Conservation (phyloP, 2,888 invertebrate species). For the Acleris sparsana region DNA sequence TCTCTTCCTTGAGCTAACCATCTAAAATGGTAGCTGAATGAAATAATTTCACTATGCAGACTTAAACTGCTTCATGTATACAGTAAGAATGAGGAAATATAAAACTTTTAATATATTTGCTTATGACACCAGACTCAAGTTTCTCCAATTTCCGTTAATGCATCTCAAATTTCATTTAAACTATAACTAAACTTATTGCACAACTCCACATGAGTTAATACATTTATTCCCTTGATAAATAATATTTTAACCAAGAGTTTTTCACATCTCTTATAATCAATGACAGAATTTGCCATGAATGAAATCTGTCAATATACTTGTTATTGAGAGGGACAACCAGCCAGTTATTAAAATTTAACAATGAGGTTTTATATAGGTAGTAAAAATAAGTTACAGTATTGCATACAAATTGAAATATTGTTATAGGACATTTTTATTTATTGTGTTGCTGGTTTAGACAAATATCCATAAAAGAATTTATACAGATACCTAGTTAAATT, state of each 20-base stretch:
- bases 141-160: conserved; percentile 1
- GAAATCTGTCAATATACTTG: conserved; percentile 14
- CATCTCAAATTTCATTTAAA: conserved; percentile 5
- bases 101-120: not conserved
- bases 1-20: too few relatives aligned
- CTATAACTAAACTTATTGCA: conserved; percentile 11
- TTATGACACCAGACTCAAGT: conserved; percentile 9
- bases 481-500: too few relatives aligned
- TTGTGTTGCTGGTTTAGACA: too few relatives aligned
- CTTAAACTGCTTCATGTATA: too few relatives aligned
- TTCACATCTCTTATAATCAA: conserved; percentile 9
- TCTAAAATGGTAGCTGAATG: too few relatives aligned
- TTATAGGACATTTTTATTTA: too few relatives aligned
- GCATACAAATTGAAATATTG: too few relatives aligned
- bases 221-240: conserved; percentile 11
- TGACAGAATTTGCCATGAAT: conserved; percentile 20
- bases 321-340: conserved; percentile 1
- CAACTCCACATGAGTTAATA: conserved; percentile 11
- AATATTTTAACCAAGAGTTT: conserved; percentile 4
- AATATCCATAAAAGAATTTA: too few relatives aligned
- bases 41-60: too few relatives aligned
- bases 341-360: conserved; percentile 1
- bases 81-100: too few relatives aligned
- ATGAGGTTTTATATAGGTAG: not conserved
- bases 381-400: too few relatives aligned